A percentile compares a stretch with the other conserved stretches of the same genome.
These are phyloP conservation scores for Drosophila eugracilis DNA, from an alignment of 1,140 invertebrate species.

Conservation along the genomic window DNA sequence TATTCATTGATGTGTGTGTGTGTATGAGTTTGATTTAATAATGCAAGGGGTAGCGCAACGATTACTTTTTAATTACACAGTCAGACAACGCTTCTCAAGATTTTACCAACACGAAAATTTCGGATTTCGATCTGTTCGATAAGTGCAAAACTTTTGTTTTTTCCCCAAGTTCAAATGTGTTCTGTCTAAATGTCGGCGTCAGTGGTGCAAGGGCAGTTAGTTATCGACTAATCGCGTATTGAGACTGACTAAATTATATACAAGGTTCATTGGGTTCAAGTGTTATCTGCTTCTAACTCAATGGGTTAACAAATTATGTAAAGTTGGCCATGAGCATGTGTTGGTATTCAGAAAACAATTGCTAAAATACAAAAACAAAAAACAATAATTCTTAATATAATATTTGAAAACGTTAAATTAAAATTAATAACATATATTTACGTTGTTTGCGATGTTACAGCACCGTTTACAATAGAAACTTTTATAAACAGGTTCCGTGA, in stretches of 20 bases:
- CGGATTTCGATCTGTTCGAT: slow-evolving; percentile 6
- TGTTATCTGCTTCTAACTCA: slow-evolving; percentile 16
- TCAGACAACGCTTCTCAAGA: slow-evolving; percentile 45
- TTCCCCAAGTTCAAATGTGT: slow-evolving; percentile 10
- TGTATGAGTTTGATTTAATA: slow-evolving; percentile 24
- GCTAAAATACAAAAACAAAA: slow-evolving; percentile 8
- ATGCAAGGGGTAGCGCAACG: slow-evolving; percentile 55
- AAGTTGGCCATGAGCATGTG: slow-evolving; percentile 26
- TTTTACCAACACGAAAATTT: slow-evolving; percentile 16
- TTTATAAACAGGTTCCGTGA: neutral
- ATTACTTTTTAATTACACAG: slow-evolving; percentile 53
- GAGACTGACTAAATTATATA: slow-evolving; percentile 75
- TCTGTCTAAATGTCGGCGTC: slow-evolving; percentile 17
- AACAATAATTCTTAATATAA: neutral
- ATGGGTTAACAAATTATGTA: slow-evolving; percentile 35
- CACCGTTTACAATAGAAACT: slow-evolving; percentile 8
- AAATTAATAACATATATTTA: slow-evolving; percentile 19
- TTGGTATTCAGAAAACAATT: slow-evolving; percentile 47
- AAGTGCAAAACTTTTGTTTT: slow-evolving; percentile 22
- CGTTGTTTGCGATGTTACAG: slow-evolving; percentile 19
- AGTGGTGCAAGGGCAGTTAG: slow-evolving; percentile 38
- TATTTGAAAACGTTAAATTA: slow-evolving; percentile 3
- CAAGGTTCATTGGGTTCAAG: slow-evolving; percentile 57
- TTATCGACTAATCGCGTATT: slow-evolving; percentile 40
- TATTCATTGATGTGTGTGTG: slow-evolving; percentile 40